These are phyloP conservation scores for Enhydra lutris DNA, from an alignment of 2,113 vertebrate species.

Conservation along the genomic window DNA sequence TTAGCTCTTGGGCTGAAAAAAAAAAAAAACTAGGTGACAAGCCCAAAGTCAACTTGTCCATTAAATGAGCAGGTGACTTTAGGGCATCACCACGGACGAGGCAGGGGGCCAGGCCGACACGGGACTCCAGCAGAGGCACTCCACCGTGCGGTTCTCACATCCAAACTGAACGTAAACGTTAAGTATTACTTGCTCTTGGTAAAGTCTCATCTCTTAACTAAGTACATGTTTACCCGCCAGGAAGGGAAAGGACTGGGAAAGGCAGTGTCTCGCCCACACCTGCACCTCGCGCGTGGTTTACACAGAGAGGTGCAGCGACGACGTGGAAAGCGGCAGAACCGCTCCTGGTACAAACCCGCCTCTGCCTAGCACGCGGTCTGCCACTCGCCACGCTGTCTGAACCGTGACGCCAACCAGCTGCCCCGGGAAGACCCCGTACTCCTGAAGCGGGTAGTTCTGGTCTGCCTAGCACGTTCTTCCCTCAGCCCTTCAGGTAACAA, in stretches of 20 bases:
- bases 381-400: not conserved
- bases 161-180: not conserved
- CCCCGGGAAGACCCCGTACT: not conserved
- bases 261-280: not conserved
- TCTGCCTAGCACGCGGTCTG: not conserved
- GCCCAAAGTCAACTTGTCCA: not conserved
- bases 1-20: not conserved
- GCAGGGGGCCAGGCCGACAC: not conserved
- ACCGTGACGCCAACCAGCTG: not conserved
- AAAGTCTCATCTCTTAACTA: not conserved
- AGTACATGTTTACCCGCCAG: not conserved
- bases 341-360: not conserved
- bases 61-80: not conserved
- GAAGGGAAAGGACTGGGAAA: not conserved
- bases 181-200: not conserved
- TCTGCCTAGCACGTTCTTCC: not conserved
- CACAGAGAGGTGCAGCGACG: not conserved
- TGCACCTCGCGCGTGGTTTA: too few relatives aligned
- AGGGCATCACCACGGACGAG: not conserved
- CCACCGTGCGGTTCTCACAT: not conserved
- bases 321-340: not conserved
- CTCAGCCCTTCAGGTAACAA: not conserved
- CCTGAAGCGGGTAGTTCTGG: not conserved
- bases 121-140: not conserved
- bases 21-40: not conserved